Evolutionary conservation across 35 echinoderm and acorn worm species (phyloP).

Genomic region (Lytechinus pictus): DNA sequence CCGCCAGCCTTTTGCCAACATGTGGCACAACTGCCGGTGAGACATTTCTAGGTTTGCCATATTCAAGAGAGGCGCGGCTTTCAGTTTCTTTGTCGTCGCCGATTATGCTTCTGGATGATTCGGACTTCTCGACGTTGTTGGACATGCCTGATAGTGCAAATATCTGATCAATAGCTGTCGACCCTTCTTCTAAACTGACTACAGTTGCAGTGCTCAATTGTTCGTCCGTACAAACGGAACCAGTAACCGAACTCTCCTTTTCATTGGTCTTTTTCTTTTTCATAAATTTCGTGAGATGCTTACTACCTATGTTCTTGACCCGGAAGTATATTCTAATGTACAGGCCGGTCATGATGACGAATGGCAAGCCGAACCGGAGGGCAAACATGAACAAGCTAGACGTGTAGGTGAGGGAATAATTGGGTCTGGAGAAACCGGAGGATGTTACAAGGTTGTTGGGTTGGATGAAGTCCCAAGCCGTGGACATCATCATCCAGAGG

Average conservation of each 20-base stretch:
- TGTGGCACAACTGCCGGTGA: not conserved
- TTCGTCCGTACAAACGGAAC: not conserved
- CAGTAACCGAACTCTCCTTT: not conserved
- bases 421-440: not conserved
- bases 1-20: not conserved
- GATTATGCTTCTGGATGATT: not conserved
- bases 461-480: not conserved
- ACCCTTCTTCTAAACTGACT: not conserved
- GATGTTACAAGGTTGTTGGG: not conserved
- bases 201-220: not conserved
- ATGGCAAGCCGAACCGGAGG: not conserved
- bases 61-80: not conserved
- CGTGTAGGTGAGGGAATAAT: not conserved
- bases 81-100: not conserved
- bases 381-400: not conserved
- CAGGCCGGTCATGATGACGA: not conserved
- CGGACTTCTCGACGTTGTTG: not conserved
- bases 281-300: not conserved
- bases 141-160: not conserved
- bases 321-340: slow-evolving; percentile 10
- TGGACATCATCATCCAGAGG: slow-evolving; percentile 39
- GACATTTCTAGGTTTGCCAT: not conserved
- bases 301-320: slow-evolving; percentile 3
- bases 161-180: not conserved
- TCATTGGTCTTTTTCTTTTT: not conserved